Evolutionary conservation across 2,888 invertebrate genomes (phyloP).

Genomic region (Dasypolia templi): DNA sequence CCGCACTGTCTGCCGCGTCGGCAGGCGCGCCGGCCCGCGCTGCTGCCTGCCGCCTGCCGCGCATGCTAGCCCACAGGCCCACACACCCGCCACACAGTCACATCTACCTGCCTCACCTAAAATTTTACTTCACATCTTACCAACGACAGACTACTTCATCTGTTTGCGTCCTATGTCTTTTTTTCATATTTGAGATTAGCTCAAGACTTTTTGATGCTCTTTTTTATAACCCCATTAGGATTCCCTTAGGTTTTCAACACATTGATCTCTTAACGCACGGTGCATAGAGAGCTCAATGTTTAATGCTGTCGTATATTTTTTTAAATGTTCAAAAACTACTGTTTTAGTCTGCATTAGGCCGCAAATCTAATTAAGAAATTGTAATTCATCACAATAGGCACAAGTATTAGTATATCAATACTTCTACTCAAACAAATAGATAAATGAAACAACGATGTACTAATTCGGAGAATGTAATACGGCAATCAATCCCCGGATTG

Average conservation of each 20-base stretch:
- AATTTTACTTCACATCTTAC: constrained; percentile 54
- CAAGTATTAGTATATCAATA: neutral
- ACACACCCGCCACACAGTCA: constrained; percentile 19
- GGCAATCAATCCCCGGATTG: neutral
- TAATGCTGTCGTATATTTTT: neutral
- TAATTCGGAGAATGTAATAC: constrained; percentile 12
- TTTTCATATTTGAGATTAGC: constrained; percentile 10
- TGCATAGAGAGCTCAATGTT: constrained; percentile 12
- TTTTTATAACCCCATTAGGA: constrained; percentile 26
- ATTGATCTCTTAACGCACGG: constrained; percentile 27
- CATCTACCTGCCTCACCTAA: constrained; percentile 51
- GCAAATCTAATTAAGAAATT: neutral
- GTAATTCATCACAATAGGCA: neutral
- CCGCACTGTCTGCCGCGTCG: constrained; percentile 86
- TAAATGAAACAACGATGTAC: constrained; percentile 2
- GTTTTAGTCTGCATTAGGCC: neutral
- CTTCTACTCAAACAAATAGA: constrained; percentile 1
- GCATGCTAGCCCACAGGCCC: constrained; percentile 54
- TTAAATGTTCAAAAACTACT: neutral
- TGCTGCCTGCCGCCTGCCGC: constrained; percentile 83
- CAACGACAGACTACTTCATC: constrained; percentile 31
- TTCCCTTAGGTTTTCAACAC: constrained; percentile 27
- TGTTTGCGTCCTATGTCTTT: constrained; percentile 9
- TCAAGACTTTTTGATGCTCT: neutral
- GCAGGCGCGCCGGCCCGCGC: constrained; percentile 81